Base-by-base conservation (phyloP, 2,888 invertebrate genomes). In the Hirtodrosophila histrioides region DNA sequence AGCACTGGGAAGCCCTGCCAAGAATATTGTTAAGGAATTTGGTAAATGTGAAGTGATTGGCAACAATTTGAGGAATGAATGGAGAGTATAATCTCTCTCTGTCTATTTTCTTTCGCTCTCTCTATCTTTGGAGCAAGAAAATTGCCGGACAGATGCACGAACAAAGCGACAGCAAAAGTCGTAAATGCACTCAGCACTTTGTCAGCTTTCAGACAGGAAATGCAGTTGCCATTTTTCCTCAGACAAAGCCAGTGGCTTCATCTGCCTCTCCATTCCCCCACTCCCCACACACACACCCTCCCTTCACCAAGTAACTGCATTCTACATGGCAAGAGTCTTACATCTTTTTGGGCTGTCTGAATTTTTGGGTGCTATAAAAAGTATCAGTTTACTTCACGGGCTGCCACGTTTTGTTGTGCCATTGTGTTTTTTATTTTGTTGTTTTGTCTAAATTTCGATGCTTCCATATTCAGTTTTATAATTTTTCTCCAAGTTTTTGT, bases 141-240 rank as follows among this genome's bases (percentile, higher is more conserved):
- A 41, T 45, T 31, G 4, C 12, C 10, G 31, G 31, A 50, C 40
- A 53, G 24, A 50, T 41, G 43, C 48, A 53, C 33, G 40, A 45
- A 48, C 56, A 45, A 48, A 44, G 45, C 55, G 48, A 54, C 65
- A 68, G 68, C 56, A 60, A 65, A 68, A 66, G 77, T 69, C 80
- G 77, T 83, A 85, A 87, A 85, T 87, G 84, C 88, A 84, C 88
- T 87, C 84, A 79, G 79, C 88, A 87, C 79, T 84, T 86, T 83
- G 83, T 86, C 83, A 83, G 83, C 84, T 86, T 71, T 82, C 68
- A 85, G 84, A 79, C 79, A 69, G 74, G 78, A 72, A 72, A 78
- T 87, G 82, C 88, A 86, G 86, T 69, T 72, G 70, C 76, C 63
- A 84, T 79, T 75, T 72, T 68, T 75, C 65, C 70, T 58, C 39